These are phyloP conservation scores for Girardinus metallicus DNA, from an alignment of 2,797 vertebrate species.

Conservation along the genomic window DNA sequence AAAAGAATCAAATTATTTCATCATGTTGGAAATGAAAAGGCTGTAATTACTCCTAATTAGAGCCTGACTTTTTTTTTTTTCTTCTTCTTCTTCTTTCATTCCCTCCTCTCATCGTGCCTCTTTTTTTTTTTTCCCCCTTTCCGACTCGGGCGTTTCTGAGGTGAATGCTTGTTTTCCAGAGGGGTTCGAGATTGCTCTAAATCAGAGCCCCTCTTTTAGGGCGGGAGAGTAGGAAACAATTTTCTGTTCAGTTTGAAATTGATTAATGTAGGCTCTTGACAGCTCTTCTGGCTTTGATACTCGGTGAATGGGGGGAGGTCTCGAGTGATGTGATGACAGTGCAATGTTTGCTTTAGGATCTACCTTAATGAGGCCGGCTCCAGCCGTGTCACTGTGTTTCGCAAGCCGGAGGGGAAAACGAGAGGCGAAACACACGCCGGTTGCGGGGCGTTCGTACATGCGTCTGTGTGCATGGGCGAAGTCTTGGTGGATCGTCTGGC, in stretches of 20 bases:
- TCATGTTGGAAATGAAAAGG: conserved; percentile 99
- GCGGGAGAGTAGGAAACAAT: conserved; percentile 93
- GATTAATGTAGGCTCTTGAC: conserved; percentile 93
- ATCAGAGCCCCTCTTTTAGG: conserved; percentile 83
- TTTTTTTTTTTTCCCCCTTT: conserved; percentile 6
- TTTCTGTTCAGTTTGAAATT: conserved; percentile 93
- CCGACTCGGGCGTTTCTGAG: conserved; percentile 62
- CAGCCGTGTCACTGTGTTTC: conserved; percentile 68
- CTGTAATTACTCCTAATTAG: conserved; percentile 99
- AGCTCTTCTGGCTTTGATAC: conserved; percentile 88
- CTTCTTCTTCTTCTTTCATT: conserved; percentile 61
- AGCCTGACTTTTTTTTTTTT: conserved; percentile 86
- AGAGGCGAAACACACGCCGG: conserved; percentile 68
- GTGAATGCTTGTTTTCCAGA: conserved; percentile 86
- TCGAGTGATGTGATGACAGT: conserved; percentile 81
- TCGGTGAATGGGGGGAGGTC: conserved; percentile 73
- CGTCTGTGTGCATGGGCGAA: conserved; percentile 46
- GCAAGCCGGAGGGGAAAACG: conserved; percentile 62
- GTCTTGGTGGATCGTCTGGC: conserved; percentile 54
- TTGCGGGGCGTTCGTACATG: conserved; percentile 56
- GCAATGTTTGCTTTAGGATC: conserved; percentile 80
- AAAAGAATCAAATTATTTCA: conserved; percentile 99
- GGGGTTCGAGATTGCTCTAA: conserved; percentile 88
- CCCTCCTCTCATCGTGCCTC: conserved; percentile 50
- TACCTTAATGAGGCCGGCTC: conserved; percentile 73